A percentile compares a stretch with the other conserved stretches of the same genome.
Conservation (phyloP, 1,140 invertebrate genomes). For the Zaprionus ghesquierei region DNA sequence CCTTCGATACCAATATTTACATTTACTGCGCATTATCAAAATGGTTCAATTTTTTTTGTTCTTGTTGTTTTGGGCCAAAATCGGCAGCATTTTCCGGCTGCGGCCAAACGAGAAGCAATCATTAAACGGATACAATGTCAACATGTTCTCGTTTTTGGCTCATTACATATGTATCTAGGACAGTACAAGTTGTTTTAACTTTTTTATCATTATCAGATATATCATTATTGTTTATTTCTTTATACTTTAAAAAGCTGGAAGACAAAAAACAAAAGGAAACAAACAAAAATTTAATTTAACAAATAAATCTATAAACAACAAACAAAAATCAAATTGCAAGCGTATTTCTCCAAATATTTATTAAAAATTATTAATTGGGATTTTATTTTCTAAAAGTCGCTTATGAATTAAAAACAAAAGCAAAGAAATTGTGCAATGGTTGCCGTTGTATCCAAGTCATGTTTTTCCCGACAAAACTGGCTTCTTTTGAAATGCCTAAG, state of each 20-base stretch:
- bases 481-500: too few species aligned
- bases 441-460: too few species aligned
- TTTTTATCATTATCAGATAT: constrained; percentile 51
- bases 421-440: background rate
- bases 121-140: background rate
- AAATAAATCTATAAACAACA: constrained; percentile 66
- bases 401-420: too few species aligned
- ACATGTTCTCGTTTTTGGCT: constrained; percentile 36
- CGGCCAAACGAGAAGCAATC: background rate
- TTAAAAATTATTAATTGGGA: background rate
- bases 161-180: constrained; percentile 63
- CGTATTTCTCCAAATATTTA: background rate
- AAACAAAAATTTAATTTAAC: constrained; percentile 56
- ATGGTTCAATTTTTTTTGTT: constrained; percentile 7
- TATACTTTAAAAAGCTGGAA: constrained; percentile 61
- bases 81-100: background rate
- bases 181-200: constrained; percentile 74
- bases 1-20: constrained; percentile 12
- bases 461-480: too few species aligned
- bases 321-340: constrained; percentile 1
- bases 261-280: constrained; percentile 41
- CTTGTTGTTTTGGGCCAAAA: constrained; percentile 16
- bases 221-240: constrained; percentile 66
- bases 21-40: constrained; percentile 20
- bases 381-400: too few species aligned